phyloP scores from a whole-genome alignment of 2,113 vertebrate genomes.

The Stigmatopora argus region DNA sequence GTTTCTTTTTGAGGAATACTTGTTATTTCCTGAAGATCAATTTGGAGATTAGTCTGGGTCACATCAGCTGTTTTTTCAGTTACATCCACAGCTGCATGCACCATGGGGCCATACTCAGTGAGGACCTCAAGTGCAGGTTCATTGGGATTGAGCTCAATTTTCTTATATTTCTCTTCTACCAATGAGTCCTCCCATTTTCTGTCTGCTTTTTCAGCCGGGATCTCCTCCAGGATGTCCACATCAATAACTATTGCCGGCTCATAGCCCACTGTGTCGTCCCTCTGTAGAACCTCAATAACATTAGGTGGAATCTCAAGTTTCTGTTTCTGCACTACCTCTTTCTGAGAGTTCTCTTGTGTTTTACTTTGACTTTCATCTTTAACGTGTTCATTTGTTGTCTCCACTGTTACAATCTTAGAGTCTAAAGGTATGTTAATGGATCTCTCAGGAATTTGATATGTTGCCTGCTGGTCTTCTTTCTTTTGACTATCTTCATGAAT shows the following conservation, averaged over 20 bases:
- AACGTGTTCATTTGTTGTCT: conserved; percentile 21
- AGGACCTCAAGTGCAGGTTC: conserved; percentile 20
- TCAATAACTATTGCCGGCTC: conserved; percentile 11
- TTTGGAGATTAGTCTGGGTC: conserved; percentile 42
- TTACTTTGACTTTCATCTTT: conserved; percentile 5
- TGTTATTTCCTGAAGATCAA: conserved; percentile 44
- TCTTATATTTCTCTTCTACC: conserved; percentile 13
- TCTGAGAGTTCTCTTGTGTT: conserved; percentile 1
- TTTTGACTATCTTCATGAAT: conserved; percentile 12
- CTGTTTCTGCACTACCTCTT: conserved; percentile 6
- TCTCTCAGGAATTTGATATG: conserved; percentile 7
- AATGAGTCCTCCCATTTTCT: conserved; percentile 9
- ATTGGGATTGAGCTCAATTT: conserved; percentile 15
- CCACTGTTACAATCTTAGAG: not conserved
- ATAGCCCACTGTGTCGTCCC: conserved; percentile 3
- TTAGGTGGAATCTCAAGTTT: conserved; percentile 4
- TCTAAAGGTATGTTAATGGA: not conserved
- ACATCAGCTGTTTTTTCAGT: conserved; percentile 28
- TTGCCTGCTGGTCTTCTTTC: conserved; percentile 17
- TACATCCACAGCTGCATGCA: conserved; percentile 37
- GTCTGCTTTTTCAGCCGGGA: conserved; percentile 12
- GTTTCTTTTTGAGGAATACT: conserved; percentile 7
- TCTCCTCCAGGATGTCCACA: conserved; percentile 10
- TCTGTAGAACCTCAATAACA: not conserved
- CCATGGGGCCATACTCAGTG: conserved; percentile 27